These are phyloP conservation scores for Lontra canadensis DNA, from an alignment of 2,113 vertebrate genomes.

Conservation along the genomic window DNA sequence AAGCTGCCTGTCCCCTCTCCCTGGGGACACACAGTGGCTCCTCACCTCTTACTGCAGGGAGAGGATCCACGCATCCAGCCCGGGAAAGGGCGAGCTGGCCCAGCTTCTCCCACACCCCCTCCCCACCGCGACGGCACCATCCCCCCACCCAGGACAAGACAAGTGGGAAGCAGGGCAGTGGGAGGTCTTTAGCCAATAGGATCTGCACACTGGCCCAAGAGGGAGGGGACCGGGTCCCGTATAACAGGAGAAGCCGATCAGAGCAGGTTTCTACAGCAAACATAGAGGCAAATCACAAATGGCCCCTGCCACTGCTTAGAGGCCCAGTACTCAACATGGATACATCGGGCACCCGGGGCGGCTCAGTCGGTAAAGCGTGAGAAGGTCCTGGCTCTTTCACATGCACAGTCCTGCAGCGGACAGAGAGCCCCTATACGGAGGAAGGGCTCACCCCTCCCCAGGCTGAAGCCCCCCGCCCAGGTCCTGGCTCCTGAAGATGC, in stretches of 20 bases:
- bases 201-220: neutral
- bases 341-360: too few species aligned
- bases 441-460: too few species aligned
- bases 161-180: neutral
- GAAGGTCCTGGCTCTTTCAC: neutral
- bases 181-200: neutral
- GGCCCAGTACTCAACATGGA: too few species aligned
- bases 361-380: too few species aligned
- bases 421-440: too few species aligned
- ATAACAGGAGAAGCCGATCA: neutral
- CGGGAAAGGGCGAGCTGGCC: too few species aligned
- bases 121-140: accelerated
- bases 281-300: neutral
- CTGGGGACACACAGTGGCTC: accelerated
- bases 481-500: neutral
- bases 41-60: neutral
- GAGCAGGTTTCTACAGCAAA: neutral
- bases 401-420: neutral
- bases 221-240: neutral
- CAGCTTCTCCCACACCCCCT: neutral
- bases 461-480: neutral
- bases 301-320: neutral
- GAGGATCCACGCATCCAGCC: accelerated
- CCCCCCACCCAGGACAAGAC: neutral
- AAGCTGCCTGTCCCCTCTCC: neutral